Evolutionary conservation across 2,113 vertebrate species (phyloP), one percentile per base, ranked within the genome.

Genomic region (Galbula dea): DNA sequence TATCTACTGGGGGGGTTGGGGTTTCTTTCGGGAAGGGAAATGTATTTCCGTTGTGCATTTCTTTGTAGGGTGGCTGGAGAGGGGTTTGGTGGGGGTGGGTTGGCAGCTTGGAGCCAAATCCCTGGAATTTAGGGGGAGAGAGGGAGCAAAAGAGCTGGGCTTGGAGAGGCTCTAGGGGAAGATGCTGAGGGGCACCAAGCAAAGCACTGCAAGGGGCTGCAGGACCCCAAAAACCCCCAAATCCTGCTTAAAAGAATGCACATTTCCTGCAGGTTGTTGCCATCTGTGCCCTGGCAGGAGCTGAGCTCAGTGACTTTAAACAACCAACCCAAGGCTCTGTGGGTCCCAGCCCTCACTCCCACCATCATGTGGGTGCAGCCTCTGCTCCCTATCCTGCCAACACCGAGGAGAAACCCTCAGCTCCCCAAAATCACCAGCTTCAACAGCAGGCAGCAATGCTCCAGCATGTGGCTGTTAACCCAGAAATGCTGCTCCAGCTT

Each of bases 221-320:
- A 27, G 69, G 39, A 46, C 20, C 34, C 6, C 15, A n/a, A n/a
- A n/a, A n/a, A n/a, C 23, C 18, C 43, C 41, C 15, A 34, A 82
- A 73, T 27, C 45, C 43, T 52, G 15, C 49, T 27, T 36, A 4
- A 17, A 39, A 29, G 12, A 54, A 46, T 0, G 0, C 41, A 4
- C 49, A 1, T 32, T 85, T 32, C 73, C 52, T 3, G 8, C 66
- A 4, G n/a, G n/a, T n/a, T 0, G 0, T 15, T 68, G 16, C 73
- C 52, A 5, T 16, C 10, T 9, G 0, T 18, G 57, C 30, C 39
- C 36, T 3, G 12, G 18, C 37, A 20, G 48, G 30, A 86, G 26
- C 66, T 9, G 20, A 88, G 15, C 66, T 41, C 0, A 0, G 5
- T 0, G 0, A 23, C 32, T 62, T 49, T 5, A 71, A 66, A 19